A percentile compares a stretch with the other conserved stretches of the same genome.
Conservation (phyloP, 2,888 invertebrate genomes). For the Cyclophora albipunctata region DNA sequence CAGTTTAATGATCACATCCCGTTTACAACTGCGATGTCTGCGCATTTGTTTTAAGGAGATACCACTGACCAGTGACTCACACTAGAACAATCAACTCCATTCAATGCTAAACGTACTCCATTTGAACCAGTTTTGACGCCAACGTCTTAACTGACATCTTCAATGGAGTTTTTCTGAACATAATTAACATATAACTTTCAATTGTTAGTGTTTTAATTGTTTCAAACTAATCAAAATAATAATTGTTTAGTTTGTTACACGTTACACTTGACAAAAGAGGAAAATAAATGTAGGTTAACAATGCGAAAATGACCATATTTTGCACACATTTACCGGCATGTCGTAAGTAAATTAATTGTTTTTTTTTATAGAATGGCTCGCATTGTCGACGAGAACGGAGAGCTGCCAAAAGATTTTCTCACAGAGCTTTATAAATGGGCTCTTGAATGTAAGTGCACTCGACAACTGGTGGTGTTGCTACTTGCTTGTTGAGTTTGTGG, state of each 20-base stretch:
- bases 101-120: conserved; percentile 47
- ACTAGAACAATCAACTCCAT: conserved; percentile 54
- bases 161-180: conserved; percentile 21
- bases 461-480: conserved; percentile 19
- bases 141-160: conserved; percentile 28
- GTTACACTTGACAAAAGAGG: conserved; percentile 6
- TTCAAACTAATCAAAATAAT: no score
- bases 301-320: conserved; percentile 6
- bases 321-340: background rate
- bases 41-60: conserved; percentile 60
- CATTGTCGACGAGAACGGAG: conserved; percentile 73
- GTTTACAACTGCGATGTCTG: conserved; percentile 56
- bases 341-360: conserved; percentile 23
- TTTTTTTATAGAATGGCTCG: conserved; percentile 78
- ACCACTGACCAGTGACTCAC: conserved; percentile 54
- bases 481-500: conserved; percentile 5
- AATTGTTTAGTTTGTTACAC: no score
- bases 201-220: conserved; percentile 2
- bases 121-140: conserved; percentile 36
- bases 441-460: conserved; percentile 81
- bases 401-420: conserved; percentile 80
- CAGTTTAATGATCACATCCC: conserved; percentile 71
- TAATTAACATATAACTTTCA: conserved; percentile 19
- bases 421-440: conserved; percentile 87
- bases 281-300: conserved; percentile 12